Evolutionary conservation across 2,888 invertebrate species (phyloP).

Genomic region (Acanthopleura granulata): DNA sequence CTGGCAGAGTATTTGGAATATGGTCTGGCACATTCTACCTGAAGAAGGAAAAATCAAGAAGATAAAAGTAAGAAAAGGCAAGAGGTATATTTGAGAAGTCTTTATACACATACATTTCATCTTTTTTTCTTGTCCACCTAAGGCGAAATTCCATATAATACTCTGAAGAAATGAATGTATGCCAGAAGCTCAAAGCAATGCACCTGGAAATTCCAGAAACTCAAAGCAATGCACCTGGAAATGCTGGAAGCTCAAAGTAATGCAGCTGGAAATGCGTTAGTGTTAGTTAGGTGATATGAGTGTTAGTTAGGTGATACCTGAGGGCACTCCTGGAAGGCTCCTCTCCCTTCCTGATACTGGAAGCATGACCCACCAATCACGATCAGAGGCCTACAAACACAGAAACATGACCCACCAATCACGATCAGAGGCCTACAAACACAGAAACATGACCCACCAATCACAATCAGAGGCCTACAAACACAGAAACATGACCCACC

Average conservation of each 20-base stretch:
- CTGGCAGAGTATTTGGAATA: slow-evolving; percentile 93
- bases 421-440: slow-evolving; percentile 83
- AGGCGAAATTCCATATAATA: too few species aligned
- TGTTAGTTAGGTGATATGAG: too few species aligned
- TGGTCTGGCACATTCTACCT: slow-evolving; percentile 85
- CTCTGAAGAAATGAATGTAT: too few species aligned
- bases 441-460: slow-evolving; percentile 74
- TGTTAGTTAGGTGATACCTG: slow-evolving; percentile 72
- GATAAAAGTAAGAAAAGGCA: too few species aligned
- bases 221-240: too few species aligned
- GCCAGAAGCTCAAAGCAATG: too few species aligned
- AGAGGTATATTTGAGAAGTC: too few species aligned
- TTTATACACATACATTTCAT: too few species aligned
- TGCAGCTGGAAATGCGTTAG: too few species aligned
- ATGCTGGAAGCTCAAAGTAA: too few species aligned
- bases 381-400: slow-evolving; percentile 79
- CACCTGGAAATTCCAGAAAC: too few species aligned
- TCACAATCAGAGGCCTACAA: slow-evolving; percentile 85
- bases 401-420: slow-evolving; percentile 75
- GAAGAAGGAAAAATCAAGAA: slow-evolving; percentile 21
- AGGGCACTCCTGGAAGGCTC: slow-evolving; percentile 95
- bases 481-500: slow-evolving; percentile 71
- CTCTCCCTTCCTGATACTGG: slow-evolving; percentile 92
- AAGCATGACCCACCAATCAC: slow-evolving; percentile 94
- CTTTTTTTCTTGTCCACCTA: too few species aligned